phyloP scores from a whole-genome alignment of 37 sponge, comb jelly and placozoan genomes.

The Bolinopsis microptera region DNA sequence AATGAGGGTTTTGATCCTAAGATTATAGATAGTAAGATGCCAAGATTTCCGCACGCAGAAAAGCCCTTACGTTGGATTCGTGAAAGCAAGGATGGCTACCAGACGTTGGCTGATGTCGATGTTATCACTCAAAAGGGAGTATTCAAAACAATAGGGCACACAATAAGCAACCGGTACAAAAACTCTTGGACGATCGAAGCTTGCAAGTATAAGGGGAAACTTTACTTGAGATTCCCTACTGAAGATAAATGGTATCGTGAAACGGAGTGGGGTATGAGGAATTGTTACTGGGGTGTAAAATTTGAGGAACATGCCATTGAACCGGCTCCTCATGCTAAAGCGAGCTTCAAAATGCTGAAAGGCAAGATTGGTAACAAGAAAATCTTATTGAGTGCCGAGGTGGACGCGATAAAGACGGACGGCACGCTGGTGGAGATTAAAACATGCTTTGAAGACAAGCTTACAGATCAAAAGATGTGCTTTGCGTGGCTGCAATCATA shows the following conservation, averaged over 20 bases:
- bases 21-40: neutral
- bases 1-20: neutral
- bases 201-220: neutral
- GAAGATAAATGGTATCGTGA: neutral
- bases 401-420: neutral
- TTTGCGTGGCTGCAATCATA: neutral
- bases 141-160: neutral
- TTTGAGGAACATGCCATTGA: neutral
- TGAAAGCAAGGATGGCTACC: neutral
- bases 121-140: neutral
- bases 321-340: neutral
- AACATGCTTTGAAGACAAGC: neutral
- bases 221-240: neutral
- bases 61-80: neutral
- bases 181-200: slow-evolving; percentile 1
- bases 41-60: neutral
- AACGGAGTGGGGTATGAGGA: neutral
- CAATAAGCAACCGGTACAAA: neutral
- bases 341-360: neutral
- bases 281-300: slow-evolving; percentile 3
- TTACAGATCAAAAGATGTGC: neutral
- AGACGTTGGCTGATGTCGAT: neutral
- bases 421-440: neutral
- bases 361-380: neutral
- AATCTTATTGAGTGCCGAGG: neutral